phyloP scores from a whole-genome alignment of 2,113 vertebrate species.

The Silurus glanis region DNA sequence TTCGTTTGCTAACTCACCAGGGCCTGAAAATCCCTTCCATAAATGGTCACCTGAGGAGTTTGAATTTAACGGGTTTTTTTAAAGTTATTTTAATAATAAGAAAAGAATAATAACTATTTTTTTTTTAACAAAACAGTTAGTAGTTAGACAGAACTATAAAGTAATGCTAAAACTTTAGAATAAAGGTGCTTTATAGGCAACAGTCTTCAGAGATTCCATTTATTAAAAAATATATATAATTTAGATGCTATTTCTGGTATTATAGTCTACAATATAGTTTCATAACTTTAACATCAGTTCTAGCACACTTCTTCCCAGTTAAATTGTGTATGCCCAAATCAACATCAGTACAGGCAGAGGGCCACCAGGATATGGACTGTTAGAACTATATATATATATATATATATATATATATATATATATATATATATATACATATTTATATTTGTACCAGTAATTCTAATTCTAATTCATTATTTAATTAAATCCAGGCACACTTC shows the following conservation, averaged over 20 bases:
- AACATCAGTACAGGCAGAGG: not conserved
- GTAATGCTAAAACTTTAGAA: not conserved
- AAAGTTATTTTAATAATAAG: not conserved
- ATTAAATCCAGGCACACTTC: not conserved
- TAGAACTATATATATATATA: not conserved
- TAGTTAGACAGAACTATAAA: not conserved
- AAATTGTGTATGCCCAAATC: not conserved
- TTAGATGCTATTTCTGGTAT: not conserved
- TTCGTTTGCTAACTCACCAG: slow-evolving; percentile 63
- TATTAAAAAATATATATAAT: not conserved
- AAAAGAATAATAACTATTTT: not conserved
- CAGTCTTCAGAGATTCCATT: not conserved
- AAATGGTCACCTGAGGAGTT: slow-evolving; percentile 64
- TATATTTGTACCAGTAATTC: too few relatives aligned
- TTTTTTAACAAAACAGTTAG: not conserved
- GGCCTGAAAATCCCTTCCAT: slow-evolving; percentile 71
- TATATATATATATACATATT: too few relatives aligned
- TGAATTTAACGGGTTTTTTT: not conserved
- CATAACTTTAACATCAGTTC: not conserved
- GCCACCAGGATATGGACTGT: not conserved
- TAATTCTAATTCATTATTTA: not conserved
- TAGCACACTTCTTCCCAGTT: not conserved
- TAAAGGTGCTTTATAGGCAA: too few relatives aligned
- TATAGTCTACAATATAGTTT: not conserved
- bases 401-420: not conserved